phyloP scores from a whole-genome alignment of 1,140 invertebrate species.

The Drosophila arawakana region DNA sequence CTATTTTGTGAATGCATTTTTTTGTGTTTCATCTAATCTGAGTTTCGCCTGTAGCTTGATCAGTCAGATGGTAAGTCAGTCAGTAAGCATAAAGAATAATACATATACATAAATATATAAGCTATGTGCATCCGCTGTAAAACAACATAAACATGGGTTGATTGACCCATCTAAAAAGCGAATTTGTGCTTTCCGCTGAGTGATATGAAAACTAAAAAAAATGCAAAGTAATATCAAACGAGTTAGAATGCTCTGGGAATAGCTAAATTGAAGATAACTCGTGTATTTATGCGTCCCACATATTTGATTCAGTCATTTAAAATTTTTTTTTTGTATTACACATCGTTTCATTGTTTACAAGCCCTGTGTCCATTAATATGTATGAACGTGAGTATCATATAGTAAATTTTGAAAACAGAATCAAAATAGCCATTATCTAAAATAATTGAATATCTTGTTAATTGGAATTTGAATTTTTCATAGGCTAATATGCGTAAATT shows the following conservation, averaged over 20 bases:
- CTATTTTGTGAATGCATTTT: too few relatives aligned
- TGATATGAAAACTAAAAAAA: conserved; percentile 16
- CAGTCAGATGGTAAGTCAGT: too few relatives aligned
- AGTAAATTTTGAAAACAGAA: too few relatives aligned
- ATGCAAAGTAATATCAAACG: conserved; percentile 7
- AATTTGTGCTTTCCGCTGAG: conserved; percentile 68
- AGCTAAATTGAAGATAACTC: conserved; percentile 16
- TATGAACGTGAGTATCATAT: too few relatives aligned
- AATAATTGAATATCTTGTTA: too few relatives aligned
- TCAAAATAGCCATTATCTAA: too few relatives aligned
- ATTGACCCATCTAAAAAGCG: conserved; percentile 55
- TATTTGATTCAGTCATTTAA: not conserved
- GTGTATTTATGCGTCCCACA: conserved; percentile 13
- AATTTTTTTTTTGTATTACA: not conserved
- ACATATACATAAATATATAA: conserved; percentile 28
- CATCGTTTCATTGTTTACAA: not conserved
- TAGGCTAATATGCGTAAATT: too few relatives aligned
- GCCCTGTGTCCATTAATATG: not conserved
- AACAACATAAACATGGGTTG: conserved; percentile 29
- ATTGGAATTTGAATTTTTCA: too few relatives aligned
- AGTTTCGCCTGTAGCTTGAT: too few relatives aligned
- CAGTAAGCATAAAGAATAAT: not conserved
- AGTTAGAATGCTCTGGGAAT: conserved; percentile 2
- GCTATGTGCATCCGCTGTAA: conserved; percentile 55
- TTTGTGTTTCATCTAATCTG: too few relatives aligned